Base-by-base conservation (phyloP, 2,113 vertebrate species). In the Ptilorrhoa leucosticta region DNA sequence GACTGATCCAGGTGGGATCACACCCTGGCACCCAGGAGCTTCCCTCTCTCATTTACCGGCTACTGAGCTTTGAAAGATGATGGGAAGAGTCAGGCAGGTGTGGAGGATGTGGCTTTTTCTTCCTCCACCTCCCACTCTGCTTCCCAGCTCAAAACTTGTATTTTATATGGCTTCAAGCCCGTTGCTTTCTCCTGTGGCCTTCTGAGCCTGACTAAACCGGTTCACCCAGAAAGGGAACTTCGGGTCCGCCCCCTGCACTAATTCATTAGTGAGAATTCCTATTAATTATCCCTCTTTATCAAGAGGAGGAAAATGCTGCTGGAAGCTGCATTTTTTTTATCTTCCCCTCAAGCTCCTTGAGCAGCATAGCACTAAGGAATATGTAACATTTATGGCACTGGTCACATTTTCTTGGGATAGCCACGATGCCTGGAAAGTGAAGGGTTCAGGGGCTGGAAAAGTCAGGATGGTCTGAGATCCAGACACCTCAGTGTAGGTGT, bases 1-100 rank as follows among this genome's bases (percentile, higher is more conserved):
- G 30, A 5, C 15, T 0, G 26, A 78, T 13, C 44, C 70, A 0
- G 68, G 61, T 71, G 7, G 57, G 0, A 13, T 4, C 54, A 8
- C 33, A 22, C 13, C 48, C 37, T 2, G 11, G 51, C 61, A 53
- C 13, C 21, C 58, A 28, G 58, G 4, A 19, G n/a, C 37, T 79
- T 15, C 23, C 48, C 28, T 44, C 11, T 17, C 57, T 40, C 63
- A 19, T 12, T 27, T 33, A 10, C 12, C 17, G 58, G 2, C 51
- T n/a, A n/a, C 21, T n/a, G 10, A 72, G 40, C 26, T 91, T 51
- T 56, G 66, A 64, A 42, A 27, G 53, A 22, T 17, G 42, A 22
- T n/a, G 22, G 31, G 23, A 80, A 57, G 56, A 61, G 10, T 33
- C 57, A 68, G 39, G 44, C 20, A 71, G 48, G 7, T 0, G 2